phyloP scores from a whole-genome alignment of 2,888 invertebrate species.

The Drosophila siamana region DNA sequence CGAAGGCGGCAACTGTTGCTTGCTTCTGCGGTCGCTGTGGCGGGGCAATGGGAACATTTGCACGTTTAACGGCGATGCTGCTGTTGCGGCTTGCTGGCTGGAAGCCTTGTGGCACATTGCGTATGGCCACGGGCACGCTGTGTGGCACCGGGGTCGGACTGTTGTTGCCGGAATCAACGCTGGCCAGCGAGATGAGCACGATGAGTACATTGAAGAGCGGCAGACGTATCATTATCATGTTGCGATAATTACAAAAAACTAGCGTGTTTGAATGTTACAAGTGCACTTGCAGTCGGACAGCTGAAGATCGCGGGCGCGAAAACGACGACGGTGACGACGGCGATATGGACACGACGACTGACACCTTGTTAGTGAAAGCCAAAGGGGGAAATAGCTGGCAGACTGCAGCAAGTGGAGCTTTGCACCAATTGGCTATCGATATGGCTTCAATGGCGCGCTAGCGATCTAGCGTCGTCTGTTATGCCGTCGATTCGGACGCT shows the following conservation, averaged over 20 bases:
- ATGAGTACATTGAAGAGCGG: slow-evolving; percentile 51
- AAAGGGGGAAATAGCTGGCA: neutral
- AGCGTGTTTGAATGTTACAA: slow-evolving; percentile 14
- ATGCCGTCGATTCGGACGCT: slow-evolving; percentile 46
- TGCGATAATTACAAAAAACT: neutral
- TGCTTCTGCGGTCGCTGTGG: slow-evolving; percentile 5
- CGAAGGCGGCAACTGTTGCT: slow-evolving; percentile 11
- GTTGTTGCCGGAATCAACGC: slow-evolving; percentile 74
- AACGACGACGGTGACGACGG: slow-evolving; percentile 6
- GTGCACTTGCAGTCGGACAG: slow-evolving; percentile 22
- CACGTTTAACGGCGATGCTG: slow-evolving; percentile 7
- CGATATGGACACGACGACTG: slow-evolving; percentile 22
- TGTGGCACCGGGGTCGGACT: slow-evolving; percentile 4
- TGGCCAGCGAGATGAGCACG: slow-evolving; percentile 66
- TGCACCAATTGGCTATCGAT: slow-evolving; percentile 6
- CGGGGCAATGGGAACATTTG: slow-evolving; percentile 26
- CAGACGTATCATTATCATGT: slow-evolving; percentile 65
- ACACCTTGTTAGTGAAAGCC: slow-evolving; percentile 27
- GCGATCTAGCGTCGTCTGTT: slow-evolving; percentile 31
- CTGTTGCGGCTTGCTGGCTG: slow-evolving; percentile 27
- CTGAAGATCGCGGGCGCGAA: slow-evolving; percentile 18
- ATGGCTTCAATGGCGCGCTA: slow-evolving; percentile 7
- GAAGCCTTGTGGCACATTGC: slow-evolving; percentile 48
- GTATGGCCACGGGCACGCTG: slow-evolving; percentile 12
- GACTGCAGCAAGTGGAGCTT: slow-evolving; percentile 1